Conservation (phyloP, 2,113 vertebrate species). For the Haplotaxodon microlepis region DNA sequence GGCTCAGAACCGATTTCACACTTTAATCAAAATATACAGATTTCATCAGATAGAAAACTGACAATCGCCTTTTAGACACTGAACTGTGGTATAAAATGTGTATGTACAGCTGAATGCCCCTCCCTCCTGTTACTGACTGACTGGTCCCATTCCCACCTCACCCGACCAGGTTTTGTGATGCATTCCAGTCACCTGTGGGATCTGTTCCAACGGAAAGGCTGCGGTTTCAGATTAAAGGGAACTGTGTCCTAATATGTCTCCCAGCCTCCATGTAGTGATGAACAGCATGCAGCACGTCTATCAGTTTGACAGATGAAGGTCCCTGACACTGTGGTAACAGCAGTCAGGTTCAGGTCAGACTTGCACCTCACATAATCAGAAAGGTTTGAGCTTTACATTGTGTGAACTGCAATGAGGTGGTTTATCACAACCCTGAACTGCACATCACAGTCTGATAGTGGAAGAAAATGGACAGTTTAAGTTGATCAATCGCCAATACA, state of each 20-base stretch:
- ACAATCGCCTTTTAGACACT: slow-evolving; percentile 37
- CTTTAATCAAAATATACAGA: slow-evolving; percentile 70
- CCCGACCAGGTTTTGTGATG: background rate
- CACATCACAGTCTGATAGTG: background rate
- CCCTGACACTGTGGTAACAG: background rate
- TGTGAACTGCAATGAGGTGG: background rate
- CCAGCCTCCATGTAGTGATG: background rate
- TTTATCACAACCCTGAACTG: background rate
- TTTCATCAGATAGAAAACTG: slow-evolving; percentile 64
- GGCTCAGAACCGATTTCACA: slow-evolving; percentile 55
- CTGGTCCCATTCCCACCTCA: background rate
- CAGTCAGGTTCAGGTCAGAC: background rate
- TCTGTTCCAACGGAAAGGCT: background rate
- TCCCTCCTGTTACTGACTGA: background rate
- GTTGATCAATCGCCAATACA: background rate
- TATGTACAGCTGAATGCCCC: slow-evolving; percentile 50
- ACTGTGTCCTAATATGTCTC: background rate
- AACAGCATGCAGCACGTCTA: background rate
- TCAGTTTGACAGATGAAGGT: background rate
- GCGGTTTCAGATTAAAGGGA: background rate
- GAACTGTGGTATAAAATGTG: slow-evolving; percentile 57
- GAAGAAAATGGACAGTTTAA: background rate
- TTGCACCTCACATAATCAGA: background rate
- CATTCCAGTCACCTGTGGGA: slow-evolving; percentile 13
- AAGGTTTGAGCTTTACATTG: background rate